A percentile compares a stretch with the other conserved stretches of the same genome.
Evolutionary conservation across 1,140 invertebrate genomes (phyloP).

Genomic region (Pseudomyrmex dendroicus): DNA sequence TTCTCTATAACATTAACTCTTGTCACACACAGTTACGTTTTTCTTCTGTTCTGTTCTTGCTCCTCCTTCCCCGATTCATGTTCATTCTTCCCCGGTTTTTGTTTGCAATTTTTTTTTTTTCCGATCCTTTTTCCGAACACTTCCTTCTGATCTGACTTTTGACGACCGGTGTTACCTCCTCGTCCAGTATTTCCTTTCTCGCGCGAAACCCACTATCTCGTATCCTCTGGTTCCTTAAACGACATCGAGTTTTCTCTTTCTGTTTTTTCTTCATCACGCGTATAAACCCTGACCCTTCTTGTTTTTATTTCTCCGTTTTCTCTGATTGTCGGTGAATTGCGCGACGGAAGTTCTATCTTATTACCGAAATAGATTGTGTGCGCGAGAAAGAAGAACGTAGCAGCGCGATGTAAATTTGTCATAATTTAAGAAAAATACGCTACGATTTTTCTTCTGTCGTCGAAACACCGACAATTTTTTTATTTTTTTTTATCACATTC

Average conservation of each 20-base stretch:
- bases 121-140: conserved; percentile 14
- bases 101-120: conserved; percentile 39
- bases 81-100: conserved; percentile 45
- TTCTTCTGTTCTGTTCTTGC: conserved; percentile 35
- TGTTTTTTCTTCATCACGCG: conserved; percentile 30
- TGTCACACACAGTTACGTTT: conserved; percentile 23
- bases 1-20: conserved; percentile 59
- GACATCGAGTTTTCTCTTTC: background rate
- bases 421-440: conserved; percentile 21
- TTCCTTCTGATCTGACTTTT: conserved; percentile 23
- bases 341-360: conserved; percentile 7
- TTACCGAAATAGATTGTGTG: background rate
- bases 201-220: conserved; percentile 11
- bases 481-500: conserved; percentile 6
- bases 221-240: conserved; percentile 4
- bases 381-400: background rate
- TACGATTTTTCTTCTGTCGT: conserved; percentile 18
- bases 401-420: conserved; percentile 8
- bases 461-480: conserved; percentile 20
- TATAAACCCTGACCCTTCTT: conserved; percentile 14
- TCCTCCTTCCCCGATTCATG: conserved; percentile 43
- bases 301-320: conserved; percentile 22
- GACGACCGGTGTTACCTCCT: conserved; percentile 33
- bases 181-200: conserved; percentile 9
- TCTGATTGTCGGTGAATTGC: conserved; percentile 39